A percentile compares a stretch with the other conserved stretches of the same genome.
Conservation (phyloP, 2,888 invertebrate species). For the Bellardia bayeri region DNA sequence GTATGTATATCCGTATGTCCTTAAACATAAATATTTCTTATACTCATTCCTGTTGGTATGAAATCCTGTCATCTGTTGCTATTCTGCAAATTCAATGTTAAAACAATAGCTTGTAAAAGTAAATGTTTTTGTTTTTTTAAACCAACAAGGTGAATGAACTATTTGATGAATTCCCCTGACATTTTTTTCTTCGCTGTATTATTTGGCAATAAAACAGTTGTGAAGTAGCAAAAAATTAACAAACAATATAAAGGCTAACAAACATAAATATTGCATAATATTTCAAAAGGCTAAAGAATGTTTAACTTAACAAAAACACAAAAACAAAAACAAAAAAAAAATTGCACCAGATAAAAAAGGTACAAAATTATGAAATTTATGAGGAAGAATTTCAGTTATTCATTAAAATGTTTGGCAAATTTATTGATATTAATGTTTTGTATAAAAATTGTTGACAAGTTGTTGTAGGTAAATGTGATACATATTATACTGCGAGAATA, state of each 20-base stretch:
- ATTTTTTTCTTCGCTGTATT: slow-evolving; percentile 25
- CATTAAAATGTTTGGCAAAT: slow-evolving; percentile 41
- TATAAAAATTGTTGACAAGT: slow-evolving; percentile 35
- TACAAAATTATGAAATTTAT: slow-evolving; percentile 60
- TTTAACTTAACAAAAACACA: slow-evolving; percentile 4
- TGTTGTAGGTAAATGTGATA: neutral
- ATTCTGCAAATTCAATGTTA: slow-evolving; percentile 37
- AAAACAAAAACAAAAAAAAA: neutral
- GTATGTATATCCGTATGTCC: slow-evolving; percentile 46
- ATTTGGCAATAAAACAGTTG: slow-evolving; percentile 67
- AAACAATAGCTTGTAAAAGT: slow-evolving; percentile 55
- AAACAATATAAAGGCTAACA: slow-evolving; percentile 7
- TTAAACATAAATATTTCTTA: slow-evolving; percentile 17
- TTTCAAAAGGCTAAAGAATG: slow-evolving; percentile 43
- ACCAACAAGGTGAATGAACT: slow-evolving; percentile 68
- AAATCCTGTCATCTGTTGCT: slow-evolving; percentile 73
- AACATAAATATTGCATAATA: slow-evolving; percentile 66
- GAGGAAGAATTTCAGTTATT: slow-evolving; percentile 54
- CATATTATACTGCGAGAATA: neutral
- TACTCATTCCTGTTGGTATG: neutral
- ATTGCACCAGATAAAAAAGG: neutral
- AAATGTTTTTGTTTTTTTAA: neutral
- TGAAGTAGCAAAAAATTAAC: neutral
- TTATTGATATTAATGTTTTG: slow-evolving; percentile 37
- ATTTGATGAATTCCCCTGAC: slow-evolving; percentile 68